Conservation (phyloP, 1,140 invertebrate species). For the Drosophila ironensis region DNA sequence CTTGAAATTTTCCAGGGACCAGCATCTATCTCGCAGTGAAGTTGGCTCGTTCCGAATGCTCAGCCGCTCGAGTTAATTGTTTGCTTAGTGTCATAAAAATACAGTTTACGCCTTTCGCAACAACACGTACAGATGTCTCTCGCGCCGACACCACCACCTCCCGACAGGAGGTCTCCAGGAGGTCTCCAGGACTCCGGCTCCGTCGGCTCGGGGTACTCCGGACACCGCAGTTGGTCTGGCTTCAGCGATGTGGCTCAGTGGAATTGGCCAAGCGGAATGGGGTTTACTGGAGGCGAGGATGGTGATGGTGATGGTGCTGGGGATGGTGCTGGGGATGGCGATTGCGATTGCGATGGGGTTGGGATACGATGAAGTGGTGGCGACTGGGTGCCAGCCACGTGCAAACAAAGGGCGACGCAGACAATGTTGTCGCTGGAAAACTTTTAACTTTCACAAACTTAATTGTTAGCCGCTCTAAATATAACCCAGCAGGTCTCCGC, state of each 20-base stretch:
- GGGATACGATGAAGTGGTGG: too few relatives aligned
- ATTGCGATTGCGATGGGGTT: too few relatives aligned
- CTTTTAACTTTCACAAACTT: conserved; percentile 76
- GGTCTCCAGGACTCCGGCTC: too few relatives aligned
- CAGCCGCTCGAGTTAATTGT: conserved; percentile 57
- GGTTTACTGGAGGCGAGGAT: too few relatives aligned
- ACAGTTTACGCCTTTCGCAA: conserved; percentile 73
- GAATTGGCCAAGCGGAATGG: conserved; percentile 24
- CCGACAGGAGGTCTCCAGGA: background rate
- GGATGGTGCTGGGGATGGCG: background rate
- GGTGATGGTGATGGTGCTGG: too few relatives aligned
- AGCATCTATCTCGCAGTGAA: background rate
- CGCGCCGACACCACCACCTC: background rate
- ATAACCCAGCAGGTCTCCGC: conserved; percentile 34
- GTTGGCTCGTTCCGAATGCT: conserved; percentile 2
- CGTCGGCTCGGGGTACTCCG: too few relatives aligned
- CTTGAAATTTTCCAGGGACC: background rate
- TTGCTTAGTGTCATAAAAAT: conserved; percentile 76
- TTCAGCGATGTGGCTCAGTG: conserved; percentile 23
- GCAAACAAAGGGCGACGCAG: conserved; percentile 68
- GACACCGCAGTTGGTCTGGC: background rate
- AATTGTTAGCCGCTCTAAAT: conserved; percentile 68
- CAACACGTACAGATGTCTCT: conserved; percentile 43
- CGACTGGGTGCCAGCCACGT: conserved; percentile 52
- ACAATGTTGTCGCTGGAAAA: conserved; percentile 76